Percentiles rank a stretch among this genome's conserved stretches.
phyloP scores from a whole-genome alignment of 2,797 vertebrate species.

The Syngnathus rostellatus region DNA sequence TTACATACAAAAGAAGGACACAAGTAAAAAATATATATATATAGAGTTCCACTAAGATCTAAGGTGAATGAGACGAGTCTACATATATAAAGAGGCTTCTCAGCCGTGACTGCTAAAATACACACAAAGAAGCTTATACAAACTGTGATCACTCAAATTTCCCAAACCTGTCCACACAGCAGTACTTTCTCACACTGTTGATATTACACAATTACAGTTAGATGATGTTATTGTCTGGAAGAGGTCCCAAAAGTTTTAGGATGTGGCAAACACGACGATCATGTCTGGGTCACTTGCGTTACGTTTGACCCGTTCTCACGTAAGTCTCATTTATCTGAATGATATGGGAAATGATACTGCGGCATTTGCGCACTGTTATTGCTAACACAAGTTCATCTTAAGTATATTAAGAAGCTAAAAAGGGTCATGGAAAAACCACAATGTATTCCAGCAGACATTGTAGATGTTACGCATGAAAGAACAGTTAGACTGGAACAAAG shows the following conservation, averaged over 20 bases:
- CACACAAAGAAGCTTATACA: constrained; percentile 6
- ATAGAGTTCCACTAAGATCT: not conserved
- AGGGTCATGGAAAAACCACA: not conserved
- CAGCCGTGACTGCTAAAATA: not conserved
- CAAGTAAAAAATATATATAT: not conserved
- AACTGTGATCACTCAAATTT: constrained; percentile 3
- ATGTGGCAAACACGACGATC: constrained; percentile 31
- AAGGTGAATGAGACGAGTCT: not conserved
- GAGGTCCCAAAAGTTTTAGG: constrained; percentile 30
- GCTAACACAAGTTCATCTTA: not conserved
- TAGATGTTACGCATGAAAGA: not conserved
- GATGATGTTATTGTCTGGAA: constrained; percentile 43
- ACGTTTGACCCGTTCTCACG: constrained; percentile 23
- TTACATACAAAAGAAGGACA: constrained; percentile 18
- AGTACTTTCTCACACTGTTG: constrained; percentile 14
- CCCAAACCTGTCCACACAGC: constrained; percentile 20
- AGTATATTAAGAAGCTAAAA: not conserved
- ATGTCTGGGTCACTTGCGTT: constrained; percentile 35
- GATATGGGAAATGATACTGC: constrained; percentile 2
- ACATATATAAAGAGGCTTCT: not conserved
- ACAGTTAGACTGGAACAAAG: too few relatives aligned
- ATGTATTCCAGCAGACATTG: not conserved
- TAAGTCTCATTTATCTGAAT: constrained; percentile 21
- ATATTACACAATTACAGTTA: constrained; percentile 28
- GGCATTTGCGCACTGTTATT: not conserved